Evolutionary conservation across 2,113 vertebrate genomes (phyloP).

Genomic region (human (Homo sapiens)): GRCh38 chr2:133517501-133518000

Average conservation of each 20-base stretch:
- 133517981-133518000: neutral
- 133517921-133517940: slow-evolving; percentile 41
- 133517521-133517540: slow-evolving; percentile 83
- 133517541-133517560: slow-evolving; percentile 78
- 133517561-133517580: slow-evolving; percentile 75
- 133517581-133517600: slow-evolving; percentile 77
- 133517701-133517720: slow-evolving; percentile 20
- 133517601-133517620: slow-evolving; percentile 75
- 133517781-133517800: slow-evolving; percentile 83
- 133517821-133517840: slow-evolving; percentile 82
- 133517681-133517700: slow-evolving; percentile 58
- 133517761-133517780: slow-evolving; percentile 56
- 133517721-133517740: slow-evolving; percentile 25
- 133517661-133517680: slow-evolving; percentile 65
- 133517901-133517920: slow-evolving; percentile 59
- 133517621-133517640: slow-evolving; percentile 67
- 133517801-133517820: slow-evolving; percentile 78
- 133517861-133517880: slow-evolving; percentile 80
- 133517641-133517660: slow-evolving; percentile 79
- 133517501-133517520: slow-evolving; percentile 86
- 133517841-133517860: slow-evolving; percentile 83
- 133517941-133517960: slow-evolving; percentile 57
- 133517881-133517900: slow-evolving; percentile 36
- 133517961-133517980: slow-evolving; percentile 25
- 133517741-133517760: slow-evolving; percentile 15